phyloP scores from a whole-genome alignment of 2,888 invertebrate genomes.

The Lasioglossum calceatum region DNA sequence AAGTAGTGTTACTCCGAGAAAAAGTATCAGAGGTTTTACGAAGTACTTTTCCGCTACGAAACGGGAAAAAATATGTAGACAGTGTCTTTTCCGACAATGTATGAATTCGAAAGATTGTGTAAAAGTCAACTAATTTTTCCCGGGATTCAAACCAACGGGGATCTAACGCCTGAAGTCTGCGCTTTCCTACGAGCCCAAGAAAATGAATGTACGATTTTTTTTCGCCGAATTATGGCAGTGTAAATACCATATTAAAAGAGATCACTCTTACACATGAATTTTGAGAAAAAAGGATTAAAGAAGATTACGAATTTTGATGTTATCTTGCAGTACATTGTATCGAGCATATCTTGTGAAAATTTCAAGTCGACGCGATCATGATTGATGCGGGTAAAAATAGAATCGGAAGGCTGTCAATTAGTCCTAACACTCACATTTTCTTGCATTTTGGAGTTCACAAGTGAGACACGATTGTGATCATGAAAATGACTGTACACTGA shows the following conservation, averaged over 20 bases:
- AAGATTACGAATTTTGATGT: not conserved
- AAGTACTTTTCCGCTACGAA: not conserved
- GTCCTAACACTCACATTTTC: not conserved
- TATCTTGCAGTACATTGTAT: not conserved
- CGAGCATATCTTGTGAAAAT: not conserved
- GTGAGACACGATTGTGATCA: not conserved
- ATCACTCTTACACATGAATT: not conserved
- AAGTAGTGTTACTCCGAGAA: not conserved
- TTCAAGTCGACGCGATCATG: not conserved
- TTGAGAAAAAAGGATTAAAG: not conserved
- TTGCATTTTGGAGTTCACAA: not conserved
- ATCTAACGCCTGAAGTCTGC: not conserved
- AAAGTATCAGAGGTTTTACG: not conserved
- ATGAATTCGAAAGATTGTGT: not conserved
- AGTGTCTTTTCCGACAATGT: accelerated
- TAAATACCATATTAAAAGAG: too few relatives aligned
- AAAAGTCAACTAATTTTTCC: not conserved
- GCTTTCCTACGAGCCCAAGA: not conserved
- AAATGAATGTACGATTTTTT: not conserved
- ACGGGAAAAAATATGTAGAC: accelerated
- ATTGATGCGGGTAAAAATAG: not conserved
- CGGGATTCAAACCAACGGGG: not conserved
- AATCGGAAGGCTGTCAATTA: not conserved
- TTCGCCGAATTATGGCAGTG: not conserved
- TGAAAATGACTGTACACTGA: not conserved